Conservation (phyloP, 2,888 invertebrate genomes). For the Helicoverpa assulta region DNA sequence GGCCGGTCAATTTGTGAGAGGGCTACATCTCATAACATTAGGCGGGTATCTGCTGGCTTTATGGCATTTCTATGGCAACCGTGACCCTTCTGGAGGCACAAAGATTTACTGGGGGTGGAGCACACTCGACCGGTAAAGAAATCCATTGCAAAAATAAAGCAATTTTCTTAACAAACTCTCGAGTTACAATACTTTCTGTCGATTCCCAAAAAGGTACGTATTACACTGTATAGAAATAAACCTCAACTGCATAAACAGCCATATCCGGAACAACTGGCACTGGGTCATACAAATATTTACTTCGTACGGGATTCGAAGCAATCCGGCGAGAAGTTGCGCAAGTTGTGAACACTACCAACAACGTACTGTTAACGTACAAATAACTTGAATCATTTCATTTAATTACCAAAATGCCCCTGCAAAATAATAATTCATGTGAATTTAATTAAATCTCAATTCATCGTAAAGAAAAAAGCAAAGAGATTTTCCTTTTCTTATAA, state of each 20-base stretch:
- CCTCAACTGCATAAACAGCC: slow-evolving; percentile 19
- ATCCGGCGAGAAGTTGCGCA: slow-evolving; percentile 13
- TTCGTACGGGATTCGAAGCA: slow-evolving; percentile 22
- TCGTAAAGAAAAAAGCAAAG: background rate
- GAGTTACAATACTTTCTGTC: background rate
- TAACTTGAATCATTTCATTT: too few species aligned
- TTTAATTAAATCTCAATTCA: background rate
- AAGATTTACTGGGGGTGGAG: slow-evolving; percentile 23
- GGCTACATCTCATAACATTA: slow-evolving; percentile 56
- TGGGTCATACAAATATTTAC: slow-evolving; percentile 43
- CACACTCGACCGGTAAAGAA: background rate
- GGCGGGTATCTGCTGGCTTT: slow-evolving; percentile 50
- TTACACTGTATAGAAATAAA: slow-evolving; percentile 19
- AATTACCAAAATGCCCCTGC: too few species aligned
- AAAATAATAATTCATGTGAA: background rate
- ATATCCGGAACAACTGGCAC: slow-evolving; percentile 34
- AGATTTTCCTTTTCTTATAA: background rate
- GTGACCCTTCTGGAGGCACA: slow-evolving; percentile 27
- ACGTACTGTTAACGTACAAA: too few species aligned
- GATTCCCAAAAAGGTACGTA: background rate
- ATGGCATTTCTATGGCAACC: slow-evolving; percentile 49
- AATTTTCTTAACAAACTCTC: background rate
- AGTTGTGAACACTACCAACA: background rate
- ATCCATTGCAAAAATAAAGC: too few species aligned
- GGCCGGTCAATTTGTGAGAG: slow-evolving; percentile 52